phyloP scores from a whole-genome alignment of 2,113 vertebrate species.

The Nettapus auritus region DNA sequence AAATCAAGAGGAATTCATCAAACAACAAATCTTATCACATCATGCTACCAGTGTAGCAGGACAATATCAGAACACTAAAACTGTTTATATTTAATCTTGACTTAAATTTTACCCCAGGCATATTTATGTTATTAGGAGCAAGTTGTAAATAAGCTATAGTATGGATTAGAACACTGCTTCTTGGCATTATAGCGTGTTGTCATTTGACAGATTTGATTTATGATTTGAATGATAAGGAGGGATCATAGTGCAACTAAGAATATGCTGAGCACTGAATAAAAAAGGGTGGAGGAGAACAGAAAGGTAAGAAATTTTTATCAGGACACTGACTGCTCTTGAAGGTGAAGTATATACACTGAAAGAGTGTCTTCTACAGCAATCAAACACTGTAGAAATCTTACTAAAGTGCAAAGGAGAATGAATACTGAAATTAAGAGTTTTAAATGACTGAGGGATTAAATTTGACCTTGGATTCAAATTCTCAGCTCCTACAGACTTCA shows the following conservation, averaged over 20 bases:
- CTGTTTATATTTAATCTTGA: background rate
- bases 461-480: background rate
- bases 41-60: background rate
- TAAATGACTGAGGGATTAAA: conserved; percentile 12
- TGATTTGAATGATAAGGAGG: background rate
- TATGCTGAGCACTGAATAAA: background rate
- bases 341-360: background rate
- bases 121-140: background rate
- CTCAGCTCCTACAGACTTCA: background rate
- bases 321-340: background rate
- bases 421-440: background rate
- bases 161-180: background rate
- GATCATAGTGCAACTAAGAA: background rate
- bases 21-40: background rate
- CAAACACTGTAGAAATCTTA: background rate
- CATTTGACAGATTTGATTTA: background rate
- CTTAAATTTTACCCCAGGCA: background rate
- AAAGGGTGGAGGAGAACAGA: background rate
- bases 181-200: background rate
- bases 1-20: background rate
- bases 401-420: background rate
- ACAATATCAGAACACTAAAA: background rate
- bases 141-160: background rate
- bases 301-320: background rate
- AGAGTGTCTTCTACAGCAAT: background rate